phyloP scores from a whole-genome alignment of 2,797 vertebrate species.

The Xenops minutus region DNA sequence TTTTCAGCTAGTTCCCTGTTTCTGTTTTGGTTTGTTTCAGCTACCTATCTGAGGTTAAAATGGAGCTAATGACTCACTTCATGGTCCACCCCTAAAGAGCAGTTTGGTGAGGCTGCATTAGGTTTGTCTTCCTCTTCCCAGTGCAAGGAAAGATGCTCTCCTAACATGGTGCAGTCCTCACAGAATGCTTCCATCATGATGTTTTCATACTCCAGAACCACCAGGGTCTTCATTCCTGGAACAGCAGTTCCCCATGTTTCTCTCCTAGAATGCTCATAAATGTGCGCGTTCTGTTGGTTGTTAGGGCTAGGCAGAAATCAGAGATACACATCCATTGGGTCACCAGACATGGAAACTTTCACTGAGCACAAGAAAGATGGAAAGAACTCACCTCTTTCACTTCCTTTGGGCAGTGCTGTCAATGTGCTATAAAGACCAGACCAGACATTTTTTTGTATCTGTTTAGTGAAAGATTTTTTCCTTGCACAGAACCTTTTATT shows the following conservation, averaged over 20 bases:
- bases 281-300: background rate
- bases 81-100: background rate
- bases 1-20: background rate
- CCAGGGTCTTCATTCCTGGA: background rate
- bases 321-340: background rate
- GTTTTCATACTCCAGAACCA: background rate
- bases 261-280: background rate
- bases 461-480: background rate
- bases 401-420: background rate
- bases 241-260: fast-evolving
- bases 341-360: background rate
- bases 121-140: background rate
- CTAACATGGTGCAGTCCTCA: background rate
- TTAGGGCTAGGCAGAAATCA: background rate
- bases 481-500: background rate
- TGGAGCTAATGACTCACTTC: background rate
- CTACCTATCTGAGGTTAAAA: background rate
- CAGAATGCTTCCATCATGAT: background rate
- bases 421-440: background rate
- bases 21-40: background rate
- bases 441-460: background rate
- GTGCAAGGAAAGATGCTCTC: background rate
- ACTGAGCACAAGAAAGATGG: background rate
- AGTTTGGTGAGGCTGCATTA: background rate
- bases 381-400: background rate